Evolutionary conservation across 1,140 invertebrate genomes (phyloP), one percentile per base, ranked within the genome.

Genomic region (Acyrthosiphon pisum): DNA sequence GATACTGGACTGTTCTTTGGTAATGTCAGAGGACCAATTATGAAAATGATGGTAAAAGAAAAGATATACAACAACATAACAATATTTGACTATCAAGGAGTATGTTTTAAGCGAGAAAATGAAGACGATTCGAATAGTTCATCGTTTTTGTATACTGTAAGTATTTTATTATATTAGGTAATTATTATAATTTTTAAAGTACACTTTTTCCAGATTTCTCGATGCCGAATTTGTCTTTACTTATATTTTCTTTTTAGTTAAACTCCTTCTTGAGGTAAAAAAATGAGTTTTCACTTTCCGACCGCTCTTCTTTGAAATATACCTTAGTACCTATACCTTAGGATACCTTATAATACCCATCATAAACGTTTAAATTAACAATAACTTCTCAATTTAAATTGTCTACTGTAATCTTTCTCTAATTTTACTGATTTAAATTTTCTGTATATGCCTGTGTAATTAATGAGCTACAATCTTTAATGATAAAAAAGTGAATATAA

Each of bases 1-100:
- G 96, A 98, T 93, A 97, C 97, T 14, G 98, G 98, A n/a, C 96
- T 96, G 94, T 99, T 99, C 95, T 98, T 99, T 94, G 98, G 98
- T 0, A 97, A 98, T 95, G 96, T 99, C 81, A 96, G 97, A 48
- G 97, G 97, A 41, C 95, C 95, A 23, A 96, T 99, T 7, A 98
- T 99, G 97, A 95, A 96, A 88, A 96, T 96, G 87, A 95, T 99
- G 90, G 96, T 99, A 0, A 96, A 97, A 89, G 97, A 97, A 56
- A 96, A 97, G 37, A 97, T 99, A 41, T 99, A 97, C 95, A 97
- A 97, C 94, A 96, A 96, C 94, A 97, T 98, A 9, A 96, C 96
- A 68, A 96, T 99, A 83, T 97, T 97, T 94, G 98, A 99, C 95
- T 99, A 99, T 95, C 98, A 99, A 95, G 98, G 97, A 0, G 97